phyloP scores from a whole-genome alignment of 2,797 vertebrate genomes.

The Platalea minor region DNA sequence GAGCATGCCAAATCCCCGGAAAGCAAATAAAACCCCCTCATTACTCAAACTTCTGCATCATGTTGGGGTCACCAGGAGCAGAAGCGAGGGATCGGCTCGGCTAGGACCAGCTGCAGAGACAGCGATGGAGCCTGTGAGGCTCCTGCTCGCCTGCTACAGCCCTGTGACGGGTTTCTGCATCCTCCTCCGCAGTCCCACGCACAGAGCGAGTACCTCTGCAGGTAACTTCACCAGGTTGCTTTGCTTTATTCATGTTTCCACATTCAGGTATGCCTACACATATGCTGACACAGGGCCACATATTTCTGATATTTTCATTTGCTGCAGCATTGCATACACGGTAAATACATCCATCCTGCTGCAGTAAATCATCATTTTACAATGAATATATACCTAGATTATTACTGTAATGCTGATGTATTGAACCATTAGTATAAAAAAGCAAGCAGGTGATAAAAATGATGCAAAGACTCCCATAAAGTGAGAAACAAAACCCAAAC shows the following conservation, averaged over 20 bases:
- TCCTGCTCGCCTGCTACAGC: neutral
- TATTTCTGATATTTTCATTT: constrained; percentile 23
- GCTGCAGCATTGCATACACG: neutral
- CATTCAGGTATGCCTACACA: neutral
- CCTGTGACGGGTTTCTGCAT: accelerated
- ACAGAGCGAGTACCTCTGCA: neutral
- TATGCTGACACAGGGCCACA: neutral
- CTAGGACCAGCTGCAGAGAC: neutral
- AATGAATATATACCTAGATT: constrained; percentile 58
- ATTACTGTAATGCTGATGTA: constrained; percentile 64
- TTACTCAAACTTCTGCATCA: neutral
- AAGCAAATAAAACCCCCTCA: neutral
- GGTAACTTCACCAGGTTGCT: neutral
- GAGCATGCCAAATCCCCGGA: neutral
- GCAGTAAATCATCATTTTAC: constrained; percentile 59
- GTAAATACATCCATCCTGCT: constrained; percentile 48
- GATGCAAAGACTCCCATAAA: constrained; percentile 65
- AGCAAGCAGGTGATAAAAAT: constrained; percentile 65
- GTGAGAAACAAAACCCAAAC: constrained; percentile 67
- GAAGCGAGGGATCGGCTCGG: accelerated
- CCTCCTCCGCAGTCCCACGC: neutral
- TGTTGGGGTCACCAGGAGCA: neutral
- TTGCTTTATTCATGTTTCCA: neutral
- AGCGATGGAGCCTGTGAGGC: neutral
- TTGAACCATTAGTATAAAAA: constrained; percentile 68